Evolutionary conservation across 2,888 invertebrate genomes (phyloP).

Genomic region (Hyppa rectilinea): DNA sequence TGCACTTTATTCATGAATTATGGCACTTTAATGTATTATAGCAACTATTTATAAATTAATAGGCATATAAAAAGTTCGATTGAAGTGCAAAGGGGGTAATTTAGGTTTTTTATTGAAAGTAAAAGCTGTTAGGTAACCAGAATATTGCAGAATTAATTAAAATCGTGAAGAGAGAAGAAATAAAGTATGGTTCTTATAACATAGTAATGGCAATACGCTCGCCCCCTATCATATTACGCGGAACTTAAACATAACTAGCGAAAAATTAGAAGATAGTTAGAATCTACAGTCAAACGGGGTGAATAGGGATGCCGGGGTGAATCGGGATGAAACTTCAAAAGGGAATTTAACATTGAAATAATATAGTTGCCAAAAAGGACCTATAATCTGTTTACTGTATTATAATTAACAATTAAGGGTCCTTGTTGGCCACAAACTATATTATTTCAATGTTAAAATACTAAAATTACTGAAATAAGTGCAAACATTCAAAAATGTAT

Average conservation of each 20-base stretch:
- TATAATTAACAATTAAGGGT: no score
- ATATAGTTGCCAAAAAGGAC: no score
- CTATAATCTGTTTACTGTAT: no score
- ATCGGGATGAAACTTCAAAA: no score
- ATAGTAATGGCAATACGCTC: background rate
- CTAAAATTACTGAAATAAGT: no score
- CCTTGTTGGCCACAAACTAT: no score
- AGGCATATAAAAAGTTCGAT: slow-evolving; percentile 4
- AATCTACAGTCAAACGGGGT: no score
- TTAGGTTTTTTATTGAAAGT: slow-evolving; percentile 15
- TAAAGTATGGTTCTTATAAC: background rate
- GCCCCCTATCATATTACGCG: background rate
- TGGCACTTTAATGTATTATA: slow-evolving; percentile 23
- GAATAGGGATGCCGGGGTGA: no score
- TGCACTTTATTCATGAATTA: slow-evolving; percentile 43
- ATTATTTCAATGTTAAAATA: no score
- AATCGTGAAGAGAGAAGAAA: background rate
- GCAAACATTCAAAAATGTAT: no score
- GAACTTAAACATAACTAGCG: background rate
- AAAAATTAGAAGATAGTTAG: no score
- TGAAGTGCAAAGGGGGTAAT: slow-evolving; percentile 21
- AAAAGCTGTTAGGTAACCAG: background rate
- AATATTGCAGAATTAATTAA: background rate
- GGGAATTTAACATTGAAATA: no score
- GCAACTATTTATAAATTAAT: slow-evolving; percentile 24